These are phyloP conservation scores for Pholis gunnellus DNA, from an alignment of 2,113 vertebrate genomes.

Conservation along the genomic window DNA sequence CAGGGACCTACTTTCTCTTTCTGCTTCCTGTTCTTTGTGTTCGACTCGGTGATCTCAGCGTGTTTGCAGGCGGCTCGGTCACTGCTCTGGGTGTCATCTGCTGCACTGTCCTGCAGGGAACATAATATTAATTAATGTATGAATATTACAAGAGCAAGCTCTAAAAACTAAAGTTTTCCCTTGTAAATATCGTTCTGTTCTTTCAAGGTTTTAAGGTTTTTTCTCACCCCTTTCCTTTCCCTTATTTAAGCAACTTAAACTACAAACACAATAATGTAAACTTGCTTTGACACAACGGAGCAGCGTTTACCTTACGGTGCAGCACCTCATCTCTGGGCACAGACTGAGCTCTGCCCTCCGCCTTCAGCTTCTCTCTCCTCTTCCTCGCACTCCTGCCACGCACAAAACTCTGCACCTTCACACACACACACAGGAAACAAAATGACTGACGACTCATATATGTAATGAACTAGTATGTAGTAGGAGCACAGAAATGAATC, in stretches of 20 bases:
- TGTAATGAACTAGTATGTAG: background rate
- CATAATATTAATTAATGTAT: no score
- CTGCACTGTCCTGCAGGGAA: conserved; percentile 88
- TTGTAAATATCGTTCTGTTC: background rate
- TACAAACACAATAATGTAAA: background rate
- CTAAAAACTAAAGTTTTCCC: no score
- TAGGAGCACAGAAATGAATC: no score
- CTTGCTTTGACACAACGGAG: background rate
- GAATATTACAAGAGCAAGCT: no score
- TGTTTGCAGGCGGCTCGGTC: conserved; percentile 82
- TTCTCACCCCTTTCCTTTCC: background rate
- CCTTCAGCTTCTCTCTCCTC: conserved; percentile 94
- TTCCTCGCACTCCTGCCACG: conserved; percentile 94
- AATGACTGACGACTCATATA: background rate
- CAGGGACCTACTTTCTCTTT: conserved; percentile 87
- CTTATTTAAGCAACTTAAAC: background rate
- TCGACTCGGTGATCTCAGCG: conserved; percentile 72
- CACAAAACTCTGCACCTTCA: conserved; percentile 90
- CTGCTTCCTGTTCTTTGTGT: conserved; percentile 81
- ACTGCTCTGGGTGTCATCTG: conserved; percentile 91
- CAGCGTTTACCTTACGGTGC: conserved; percentile 77
- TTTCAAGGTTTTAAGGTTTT: background rate
- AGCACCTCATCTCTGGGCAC: conserved; percentile 94
- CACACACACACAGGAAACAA: conserved; percentile 13
- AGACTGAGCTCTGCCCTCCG: conserved; percentile 93